Percentiles rank a stretch among this genome's conserved stretches.
Conservation (phyloP, 2,888 invertebrate genomes). For the Cheilosia urbana region DNA sequence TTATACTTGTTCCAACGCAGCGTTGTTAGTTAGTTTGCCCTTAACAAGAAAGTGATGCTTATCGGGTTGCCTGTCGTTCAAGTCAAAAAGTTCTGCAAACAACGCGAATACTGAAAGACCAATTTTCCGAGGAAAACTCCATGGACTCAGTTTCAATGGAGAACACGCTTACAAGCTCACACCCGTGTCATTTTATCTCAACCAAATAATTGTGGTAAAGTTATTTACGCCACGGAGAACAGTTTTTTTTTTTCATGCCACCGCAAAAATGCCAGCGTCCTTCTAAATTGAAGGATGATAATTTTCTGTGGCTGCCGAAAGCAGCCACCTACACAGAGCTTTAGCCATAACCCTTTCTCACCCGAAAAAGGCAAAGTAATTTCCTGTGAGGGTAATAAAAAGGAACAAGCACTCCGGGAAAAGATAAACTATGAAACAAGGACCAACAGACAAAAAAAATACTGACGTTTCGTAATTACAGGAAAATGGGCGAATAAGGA, state of each 20-base stretch:
- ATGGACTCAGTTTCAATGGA: constrained; percentile 7
- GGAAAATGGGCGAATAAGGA: constrained; percentile 40
- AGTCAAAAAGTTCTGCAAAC: constrained; percentile 31
- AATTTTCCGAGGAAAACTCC: constrained; percentile 18
- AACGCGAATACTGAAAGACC: constrained; percentile 2
- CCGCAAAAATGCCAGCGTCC: not conserved
- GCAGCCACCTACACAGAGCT: constrained; percentile 25
- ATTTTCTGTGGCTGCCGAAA: constrained; percentile 42
- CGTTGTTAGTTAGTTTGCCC: constrained; percentile 24
- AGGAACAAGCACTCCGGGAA: constrained; percentile 42
- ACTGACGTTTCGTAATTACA: constrained; percentile 50
- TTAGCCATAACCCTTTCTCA: constrained; percentile 31
- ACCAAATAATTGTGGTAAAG: constrained; percentile 51
- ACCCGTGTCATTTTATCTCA: constrained; percentile 26
- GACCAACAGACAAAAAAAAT: not conserved
- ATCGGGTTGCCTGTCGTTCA: constrained; percentile 21
- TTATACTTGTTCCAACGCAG: constrained; percentile 21
- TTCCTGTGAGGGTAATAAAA: constrained; percentile 63
- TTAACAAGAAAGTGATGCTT: constrained; percentile 13
- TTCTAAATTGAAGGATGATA: constrained; percentile 42
- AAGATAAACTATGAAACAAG: constrained; percentile 6
- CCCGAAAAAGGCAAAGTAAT: constrained; percentile 54
- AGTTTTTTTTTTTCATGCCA: constrained; percentile 3
- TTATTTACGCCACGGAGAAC: constrained; percentile 30
- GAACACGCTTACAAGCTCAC: not conserved